Evolutionary conservation across 2,113 vertebrate genomes (phyloP).

Genomic region (Bostrychus sinensis): DNA sequence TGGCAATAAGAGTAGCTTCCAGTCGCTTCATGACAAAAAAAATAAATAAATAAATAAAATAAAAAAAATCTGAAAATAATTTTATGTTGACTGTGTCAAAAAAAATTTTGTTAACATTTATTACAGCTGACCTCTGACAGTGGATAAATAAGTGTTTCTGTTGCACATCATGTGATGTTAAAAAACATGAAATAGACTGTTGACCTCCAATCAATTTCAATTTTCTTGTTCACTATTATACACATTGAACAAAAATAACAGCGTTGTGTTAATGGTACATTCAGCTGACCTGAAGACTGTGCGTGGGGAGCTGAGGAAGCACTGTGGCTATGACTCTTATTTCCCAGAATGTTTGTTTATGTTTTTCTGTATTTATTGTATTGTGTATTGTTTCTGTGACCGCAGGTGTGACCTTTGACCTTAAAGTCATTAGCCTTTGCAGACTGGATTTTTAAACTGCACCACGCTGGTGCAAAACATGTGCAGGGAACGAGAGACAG

Average conservation of each 20-base stretch:
- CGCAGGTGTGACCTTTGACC: conserved; percentile 75
- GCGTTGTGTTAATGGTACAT: conserved; percentile 19
- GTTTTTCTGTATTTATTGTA: conserved; percentile 73
- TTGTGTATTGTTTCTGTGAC: conserved; percentile 68
- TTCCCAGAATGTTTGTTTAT: conserved; percentile 70
- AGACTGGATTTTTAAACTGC: conserved; percentile 69
- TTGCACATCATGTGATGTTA: conserved; percentile 23
- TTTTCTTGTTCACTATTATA: conserved; percentile 20
- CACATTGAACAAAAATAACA: conserved; percentile 22
- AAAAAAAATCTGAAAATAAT: conserved; percentile 18
- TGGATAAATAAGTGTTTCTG: conserved; percentile 19
- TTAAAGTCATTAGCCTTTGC: conserved; percentile 74
- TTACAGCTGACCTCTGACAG: conserved; percentile 17
- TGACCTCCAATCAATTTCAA: conserved; percentile 41
- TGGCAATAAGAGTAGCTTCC: too few relatives aligned
- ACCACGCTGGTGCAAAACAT: conserved; percentile 63
- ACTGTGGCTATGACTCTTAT: conserved; percentile 40
- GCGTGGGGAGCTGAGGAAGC: not conserved
- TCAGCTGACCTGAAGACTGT: conserved; percentile 3
- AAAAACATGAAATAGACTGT: conserved; percentile 17
- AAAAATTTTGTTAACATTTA: too few relatives aligned
- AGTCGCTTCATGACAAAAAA: too few relatives aligned
- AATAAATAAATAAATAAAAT: not conserved
- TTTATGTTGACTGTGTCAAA: too few relatives aligned
- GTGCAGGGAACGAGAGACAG: conserved; percentile 52